Evolutionary conservation across 2,113 vertebrate genomes (phyloP).

Genomic region (Gadus chalcogrammus): DNA sequence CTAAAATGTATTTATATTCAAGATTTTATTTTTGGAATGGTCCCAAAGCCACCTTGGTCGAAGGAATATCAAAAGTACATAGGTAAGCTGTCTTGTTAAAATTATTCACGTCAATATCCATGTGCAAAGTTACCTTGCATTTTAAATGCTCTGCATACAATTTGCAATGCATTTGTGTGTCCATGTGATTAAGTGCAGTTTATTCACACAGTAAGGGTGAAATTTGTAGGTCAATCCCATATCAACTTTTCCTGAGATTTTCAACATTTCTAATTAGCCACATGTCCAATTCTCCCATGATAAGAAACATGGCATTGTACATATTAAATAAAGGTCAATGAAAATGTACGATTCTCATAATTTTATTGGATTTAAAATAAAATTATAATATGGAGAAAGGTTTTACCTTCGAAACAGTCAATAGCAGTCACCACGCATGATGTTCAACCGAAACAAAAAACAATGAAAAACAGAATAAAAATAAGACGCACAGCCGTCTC

Average conservation of each 20-base stretch:
- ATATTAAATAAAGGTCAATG: neutral
- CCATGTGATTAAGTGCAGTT: too few species aligned
- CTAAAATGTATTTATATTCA: too few species aligned
- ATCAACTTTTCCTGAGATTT: neutral
- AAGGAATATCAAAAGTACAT: too few species aligned
- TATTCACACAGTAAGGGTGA: neutral
- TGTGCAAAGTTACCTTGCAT: neutral
- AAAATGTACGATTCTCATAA: too few species aligned
- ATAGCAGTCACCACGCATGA: slow-evolving; percentile 71
- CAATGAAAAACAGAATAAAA: slow-evolving; percentile 68
- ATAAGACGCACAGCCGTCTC: slow-evolving; percentile 60
- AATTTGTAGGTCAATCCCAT: neutral
- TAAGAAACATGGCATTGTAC: neutral
- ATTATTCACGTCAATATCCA: too few species aligned
- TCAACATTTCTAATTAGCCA: neutral
- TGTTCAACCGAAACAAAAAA: slow-evolving; percentile 70
- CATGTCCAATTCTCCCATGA: neutral
- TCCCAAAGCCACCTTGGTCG: too few species aligned
- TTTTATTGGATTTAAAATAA: too few species aligned
- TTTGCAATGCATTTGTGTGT: neutral
- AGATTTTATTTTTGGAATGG: too few species aligned
- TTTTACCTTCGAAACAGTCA: slow-evolving; percentile 62
- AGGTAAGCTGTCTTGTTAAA: too few species aligned
- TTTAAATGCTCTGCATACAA: neutral
- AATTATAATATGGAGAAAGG: slow-evolving; percentile 18